phyloP scores from a whole-genome alignment of 2,888 invertebrate species.

The Syrphus vitripennis region DNA sequence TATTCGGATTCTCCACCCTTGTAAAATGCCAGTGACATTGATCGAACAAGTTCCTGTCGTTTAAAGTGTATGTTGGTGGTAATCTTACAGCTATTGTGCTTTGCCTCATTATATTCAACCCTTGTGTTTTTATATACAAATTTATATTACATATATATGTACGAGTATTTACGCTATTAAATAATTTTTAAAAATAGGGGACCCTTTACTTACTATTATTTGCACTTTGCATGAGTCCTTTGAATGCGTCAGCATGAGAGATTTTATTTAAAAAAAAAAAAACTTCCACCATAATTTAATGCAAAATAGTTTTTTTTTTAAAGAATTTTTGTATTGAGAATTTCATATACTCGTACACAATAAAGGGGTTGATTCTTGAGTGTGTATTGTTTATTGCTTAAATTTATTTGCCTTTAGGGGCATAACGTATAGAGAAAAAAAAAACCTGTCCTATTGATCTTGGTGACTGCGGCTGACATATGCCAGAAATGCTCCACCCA shows the following conservation, averaged over 20 bases:
- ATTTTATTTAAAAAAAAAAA: constrained; percentile 34
- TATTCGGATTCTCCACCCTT: constrained; percentile 53
- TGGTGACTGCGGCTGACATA: constrained; percentile 64
- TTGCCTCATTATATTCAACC: constrained; percentile 35
- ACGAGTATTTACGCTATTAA: background rate
- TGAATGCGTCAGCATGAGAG: constrained; percentile 60
- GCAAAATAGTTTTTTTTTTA: constrained; percentile 55
- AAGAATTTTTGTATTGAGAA: constrained; percentile 53
- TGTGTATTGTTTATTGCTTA: constrained; percentile 23
- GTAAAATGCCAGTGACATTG: constrained; percentile 60
- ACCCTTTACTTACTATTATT: background rate
- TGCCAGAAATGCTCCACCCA: constrained; percentile 66
- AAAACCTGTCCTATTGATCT: constrained; percentile 58
- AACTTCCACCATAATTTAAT: constrained; percentile 67
- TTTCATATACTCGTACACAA: constrained; percentile 20
- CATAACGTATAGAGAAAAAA: background rate
- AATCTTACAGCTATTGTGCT: constrained; percentile 24
- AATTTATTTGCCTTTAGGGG: constrained; percentile 8
- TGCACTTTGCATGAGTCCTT: constrained; percentile 22
- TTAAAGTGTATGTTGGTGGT: constrained; percentile 37
- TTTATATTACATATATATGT: background rate
- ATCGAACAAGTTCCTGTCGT: constrained; percentile 64
- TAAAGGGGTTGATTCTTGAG: constrained; percentile 38
- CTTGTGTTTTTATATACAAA: constrained; percentile 16
- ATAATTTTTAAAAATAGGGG: background rate